These are phyloP conservation scores for Bhutanitis thaidina DNA, from an alignment of 2,888 invertebrate species.

Conservation along the genomic window DNA sequence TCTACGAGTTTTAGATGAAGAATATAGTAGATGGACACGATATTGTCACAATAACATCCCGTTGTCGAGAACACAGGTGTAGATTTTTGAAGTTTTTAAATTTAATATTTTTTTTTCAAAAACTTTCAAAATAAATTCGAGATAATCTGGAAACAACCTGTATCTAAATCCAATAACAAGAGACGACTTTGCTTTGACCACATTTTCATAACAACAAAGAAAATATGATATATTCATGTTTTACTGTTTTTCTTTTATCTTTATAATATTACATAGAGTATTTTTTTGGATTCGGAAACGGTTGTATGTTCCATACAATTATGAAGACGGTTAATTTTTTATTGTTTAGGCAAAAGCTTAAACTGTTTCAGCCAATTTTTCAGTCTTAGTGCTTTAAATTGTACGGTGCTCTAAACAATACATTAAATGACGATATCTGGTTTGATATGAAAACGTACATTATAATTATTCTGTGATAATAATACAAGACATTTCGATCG, in stretches of 20 bases:
- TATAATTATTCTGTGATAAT: constrained; percentile 21
- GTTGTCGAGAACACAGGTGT: constrained; percentile 23
- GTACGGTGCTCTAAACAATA: constrained; percentile 44
- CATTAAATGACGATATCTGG: constrained; percentile 51
- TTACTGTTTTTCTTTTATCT: constrained; percentile 22
- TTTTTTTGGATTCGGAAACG: constrained; percentile 23
- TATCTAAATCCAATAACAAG: constrained; percentile 20
- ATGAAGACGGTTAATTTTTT: constrained; percentile 35
- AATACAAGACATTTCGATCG: constrained; percentile 6
- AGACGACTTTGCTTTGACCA: constrained; percentile 23
- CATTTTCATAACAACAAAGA: constrained; percentile 20
- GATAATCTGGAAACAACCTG: constrained; percentile 19
- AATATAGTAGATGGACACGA: constrained; percentile 48
- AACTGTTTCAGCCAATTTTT: constrained; percentile 57
- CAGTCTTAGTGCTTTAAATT: constrained; percentile 76
- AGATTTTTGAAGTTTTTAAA: constrained; percentile 2
- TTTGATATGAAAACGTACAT: constrained; percentile 23
- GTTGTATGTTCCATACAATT: constrained; percentile 24
- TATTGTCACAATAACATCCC: constrained; percentile 23
- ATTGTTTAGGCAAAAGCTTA: constrained; percentile 47
- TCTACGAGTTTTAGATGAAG: constrained; percentile 39
- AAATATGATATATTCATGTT: neutral
- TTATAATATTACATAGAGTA: constrained; percentile 20
- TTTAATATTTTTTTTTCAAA: constrained; percentile 25
- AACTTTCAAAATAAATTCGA: constrained; percentile 33